Evolutionary conservation across 2,888 invertebrate genomes (phyloP).

Genomic region (Dryobota labecula): DNA sequence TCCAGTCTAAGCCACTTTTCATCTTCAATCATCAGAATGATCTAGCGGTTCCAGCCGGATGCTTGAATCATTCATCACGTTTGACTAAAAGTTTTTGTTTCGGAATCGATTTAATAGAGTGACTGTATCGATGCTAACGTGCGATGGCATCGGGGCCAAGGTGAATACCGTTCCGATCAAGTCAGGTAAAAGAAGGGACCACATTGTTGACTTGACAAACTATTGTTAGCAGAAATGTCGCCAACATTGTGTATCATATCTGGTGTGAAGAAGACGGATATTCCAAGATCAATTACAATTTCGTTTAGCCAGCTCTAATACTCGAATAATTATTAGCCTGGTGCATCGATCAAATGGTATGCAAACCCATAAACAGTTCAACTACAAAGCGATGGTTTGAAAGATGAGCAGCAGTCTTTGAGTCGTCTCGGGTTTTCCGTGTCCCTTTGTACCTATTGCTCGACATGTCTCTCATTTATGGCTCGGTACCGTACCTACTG

Average conservation of each 20-base stretch:
- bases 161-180: conserved; percentile 29
- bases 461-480: conserved; percentile 18
- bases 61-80: conserved; percentile 2
- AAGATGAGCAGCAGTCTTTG: not conserved
- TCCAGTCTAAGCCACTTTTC: not conserved
- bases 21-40: not conserved
- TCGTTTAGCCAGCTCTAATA: no score
- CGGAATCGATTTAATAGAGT: conserved; percentile 20
- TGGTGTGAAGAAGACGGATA: not conserved
- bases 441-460: conserved; percentile 3
- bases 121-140: conserved; percentile 35
- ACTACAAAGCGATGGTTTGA: conserved; percentile 12
- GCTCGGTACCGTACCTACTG: conserved; percentile 1
- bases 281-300: not conserved
- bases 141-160: conserved; percentile 47
- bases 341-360: not conserved
- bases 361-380: not conserved
- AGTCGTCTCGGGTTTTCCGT: not conserved
- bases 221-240: not conserved
- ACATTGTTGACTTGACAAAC: not conserved
- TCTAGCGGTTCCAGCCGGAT: conserved; percentile 14
- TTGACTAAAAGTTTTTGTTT: conserved; percentile 27
- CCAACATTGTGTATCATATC: not conserved
- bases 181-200: conserved; percentile 39
- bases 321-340: not conserved